These are phyloP conservation scores for Orestias chungarensis DNA, from an alignment of 2,797 vertebrate species.

Conservation along the genomic window DNA sequence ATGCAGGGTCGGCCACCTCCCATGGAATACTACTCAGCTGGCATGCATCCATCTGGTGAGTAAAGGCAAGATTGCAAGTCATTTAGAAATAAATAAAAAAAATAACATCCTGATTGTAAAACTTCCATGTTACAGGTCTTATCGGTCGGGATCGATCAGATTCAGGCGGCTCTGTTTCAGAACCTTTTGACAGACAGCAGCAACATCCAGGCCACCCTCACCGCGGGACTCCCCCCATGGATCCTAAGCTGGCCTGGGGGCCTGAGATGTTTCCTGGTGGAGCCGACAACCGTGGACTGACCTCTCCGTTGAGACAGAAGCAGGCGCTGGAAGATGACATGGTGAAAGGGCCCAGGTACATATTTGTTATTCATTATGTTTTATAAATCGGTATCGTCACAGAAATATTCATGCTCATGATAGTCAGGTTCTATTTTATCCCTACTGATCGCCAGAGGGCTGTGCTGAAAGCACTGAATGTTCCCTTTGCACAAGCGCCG, in stretches of 20 bases:
- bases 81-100: neutral
- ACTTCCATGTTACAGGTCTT: constrained; percentile 74
- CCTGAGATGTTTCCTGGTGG: constrained; percentile 84
- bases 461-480: too few species aligned
- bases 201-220: constrained; percentile 81
- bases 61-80: neutral
- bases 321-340: constrained; percentile 85
- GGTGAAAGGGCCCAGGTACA: constrained; percentile 84
- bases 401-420: too few species aligned
- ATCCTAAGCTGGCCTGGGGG: constrained; percentile 90
- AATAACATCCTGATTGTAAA: neutral
- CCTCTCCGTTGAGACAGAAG: constrained; percentile 86
- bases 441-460: too few species aligned
- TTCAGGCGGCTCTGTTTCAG: constrained; percentile 90
- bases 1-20: constrained; percentile 90
- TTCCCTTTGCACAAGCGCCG: too few species aligned
- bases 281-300: constrained; percentile 80
- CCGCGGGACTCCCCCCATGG: constrained; percentile 89
- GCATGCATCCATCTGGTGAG: constrained; percentile 90
- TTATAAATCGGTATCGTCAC: too few species aligned
- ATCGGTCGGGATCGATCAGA: constrained; percentile 91
- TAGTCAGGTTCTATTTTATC: too few species aligned
- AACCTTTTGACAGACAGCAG: constrained; percentile 88
- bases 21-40: constrained; percentile 89
- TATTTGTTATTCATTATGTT: neutral